Base-by-base conservation (phyloP, 1,140 invertebrate genomes). In the Reticulitermes speratus region DNA sequence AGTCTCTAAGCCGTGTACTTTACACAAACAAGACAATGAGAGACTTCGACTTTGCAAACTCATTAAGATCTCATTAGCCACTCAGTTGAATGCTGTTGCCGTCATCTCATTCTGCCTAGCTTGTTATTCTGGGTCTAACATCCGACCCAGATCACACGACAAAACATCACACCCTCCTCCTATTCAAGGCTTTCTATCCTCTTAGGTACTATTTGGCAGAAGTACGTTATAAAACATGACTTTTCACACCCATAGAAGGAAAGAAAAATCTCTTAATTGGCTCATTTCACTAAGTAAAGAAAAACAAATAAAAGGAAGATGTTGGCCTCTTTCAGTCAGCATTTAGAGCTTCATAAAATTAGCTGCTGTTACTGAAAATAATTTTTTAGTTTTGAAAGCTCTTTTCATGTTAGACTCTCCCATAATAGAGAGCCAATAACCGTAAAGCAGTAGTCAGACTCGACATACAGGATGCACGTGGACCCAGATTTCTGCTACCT, bases 51-150 rank as follows among this genome's bases (percentile, higher is more conserved):
- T 75, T 75, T 30, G 65, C 65, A 75, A 75, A 75, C 65, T 75
- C 65, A 75, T 75, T 75, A 75, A 75, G 65, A 75, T 75, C 65
- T 75, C 65, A 75, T 75, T 75, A 75, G 65, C 65, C 65, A n/a
- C 65, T 75, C 65, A 30, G n/a, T n/a, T 65, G 59, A 65, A 65
- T 65, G 59, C 65, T 30, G 65, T 14, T 30, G n/a, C 8, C 52
- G 19, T 55, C 52, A 55, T 55, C 19, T 55, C 52, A 12, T 12
- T 19, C 52, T 55, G 52, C 52, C 3, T 55, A 30, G 65, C 65
- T 75, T 75, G 25, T 75, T 75, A n/a, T 75, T 25, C 65, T 14
- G 65, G 25, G 65, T 75, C 25, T 30, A 30, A 75, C 65, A 75
- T 55, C 52, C 65, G 65, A 25, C 65, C 65, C 65, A 16, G 25